These are phyloP conservation scores for Otolemur garnettii DNA, from an alignment of 2,113 vertebrate genomes.

Conservation along the genomic window DNA sequence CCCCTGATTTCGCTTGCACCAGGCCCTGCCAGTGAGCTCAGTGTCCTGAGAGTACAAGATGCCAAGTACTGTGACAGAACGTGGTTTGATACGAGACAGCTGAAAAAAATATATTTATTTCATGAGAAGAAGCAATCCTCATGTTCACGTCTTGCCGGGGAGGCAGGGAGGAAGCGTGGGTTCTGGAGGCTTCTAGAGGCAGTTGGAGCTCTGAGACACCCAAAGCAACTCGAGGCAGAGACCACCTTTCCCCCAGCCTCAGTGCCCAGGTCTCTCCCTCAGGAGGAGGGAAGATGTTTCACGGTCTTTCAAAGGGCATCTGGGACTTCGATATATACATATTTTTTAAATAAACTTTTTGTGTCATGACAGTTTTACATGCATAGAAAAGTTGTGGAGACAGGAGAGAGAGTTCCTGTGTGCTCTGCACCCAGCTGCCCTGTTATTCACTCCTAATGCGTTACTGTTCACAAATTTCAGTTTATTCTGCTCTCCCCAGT, in stretches of 20 bases:
- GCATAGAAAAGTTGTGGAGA: neutral
- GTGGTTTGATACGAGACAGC: neutral
- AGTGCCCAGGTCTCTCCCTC: neutral
- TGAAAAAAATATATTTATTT: neutral
- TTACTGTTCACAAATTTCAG: neutral
- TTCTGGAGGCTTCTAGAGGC: neutral
- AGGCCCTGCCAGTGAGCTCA: no score
- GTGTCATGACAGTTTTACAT: neutral
- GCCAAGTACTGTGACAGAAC: neutral
- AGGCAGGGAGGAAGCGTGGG: neutral
- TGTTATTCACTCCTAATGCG: no score
- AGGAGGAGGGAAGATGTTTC: neutral
- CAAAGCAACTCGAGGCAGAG: neutral
- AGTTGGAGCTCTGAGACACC: neutral
- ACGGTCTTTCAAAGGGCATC: neutral
- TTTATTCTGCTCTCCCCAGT: neutral
- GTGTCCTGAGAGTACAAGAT: no score
- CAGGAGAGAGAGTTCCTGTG: neutral
- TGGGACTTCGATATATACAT: neutral
- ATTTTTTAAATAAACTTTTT: neutral
- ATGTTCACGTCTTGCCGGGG: fast-evolving
- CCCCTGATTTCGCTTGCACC: neutral
- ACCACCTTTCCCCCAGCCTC: no score
- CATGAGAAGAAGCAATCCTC: neutral
- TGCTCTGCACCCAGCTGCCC: no score